These are phyloP conservation scores for Chironomus striatipennis DNA, from an alignment of 1,140 invertebrate genomes.

Conservation along the genomic window DNA sequence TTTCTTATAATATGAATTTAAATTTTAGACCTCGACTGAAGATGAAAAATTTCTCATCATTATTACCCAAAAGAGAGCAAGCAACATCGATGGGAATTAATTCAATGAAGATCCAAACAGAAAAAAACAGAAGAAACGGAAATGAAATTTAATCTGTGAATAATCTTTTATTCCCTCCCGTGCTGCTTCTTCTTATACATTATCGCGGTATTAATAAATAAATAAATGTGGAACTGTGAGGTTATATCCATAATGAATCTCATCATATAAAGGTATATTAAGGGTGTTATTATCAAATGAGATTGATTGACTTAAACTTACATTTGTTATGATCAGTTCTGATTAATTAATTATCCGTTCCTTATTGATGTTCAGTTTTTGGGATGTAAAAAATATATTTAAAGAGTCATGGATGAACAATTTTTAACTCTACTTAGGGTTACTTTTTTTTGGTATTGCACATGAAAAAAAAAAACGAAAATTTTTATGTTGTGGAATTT, in stretches of 20 bases:
- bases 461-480: too few species aligned
- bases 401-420: not conserved
- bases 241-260: too few species aligned
- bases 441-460: not conserved
- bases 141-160: constrained; percentile 14
- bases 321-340: not conserved
- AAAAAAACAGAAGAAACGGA: not conserved
- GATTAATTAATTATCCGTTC: not conserved
- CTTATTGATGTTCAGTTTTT: not conserved
- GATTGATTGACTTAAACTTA: too few species aligned
- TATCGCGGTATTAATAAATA: not conserved
- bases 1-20: not conserved
- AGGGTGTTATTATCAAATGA: too few species aligned
- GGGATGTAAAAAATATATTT: not conserved
- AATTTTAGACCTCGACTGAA: not conserved
- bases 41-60: not conserved
- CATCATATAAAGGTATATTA: too few species aligned
- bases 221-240: not conserved
- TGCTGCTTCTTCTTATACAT: not conserved
- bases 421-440: not conserved
- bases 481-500: not conserved
- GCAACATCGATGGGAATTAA: not conserved
- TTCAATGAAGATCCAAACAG: not conserved
- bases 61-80: not conserved
- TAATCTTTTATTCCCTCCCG: constrained; percentile 7